Conservation (phyloP, 2,113 vertebrate genomes). For the Percopsis transmontana region DNA sequence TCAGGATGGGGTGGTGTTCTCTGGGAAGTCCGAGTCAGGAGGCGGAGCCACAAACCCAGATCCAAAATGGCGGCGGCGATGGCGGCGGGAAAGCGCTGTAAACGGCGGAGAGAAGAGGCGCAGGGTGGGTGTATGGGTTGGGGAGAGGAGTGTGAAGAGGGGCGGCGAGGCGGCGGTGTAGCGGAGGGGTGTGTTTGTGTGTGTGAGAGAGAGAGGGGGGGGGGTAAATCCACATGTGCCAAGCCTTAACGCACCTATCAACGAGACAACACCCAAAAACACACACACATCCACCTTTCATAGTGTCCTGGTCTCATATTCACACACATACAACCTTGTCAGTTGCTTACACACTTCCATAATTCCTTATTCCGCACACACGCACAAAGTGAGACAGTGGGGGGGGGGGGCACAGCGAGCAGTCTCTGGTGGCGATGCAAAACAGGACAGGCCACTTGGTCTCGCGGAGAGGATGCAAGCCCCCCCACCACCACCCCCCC, state of each 20-base stretch:
- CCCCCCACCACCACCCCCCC: constrained; percentile 11
- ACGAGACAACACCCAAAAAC: not conserved
- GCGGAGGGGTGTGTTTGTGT: not conserved
- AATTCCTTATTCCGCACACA: constrained; percentile 5
- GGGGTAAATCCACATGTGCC: constrained; percentile 2
- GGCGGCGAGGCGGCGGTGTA: constrained; percentile 2
- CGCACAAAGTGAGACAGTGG: constrained; percentile 8
- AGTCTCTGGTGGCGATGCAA: constrained; percentile 32
- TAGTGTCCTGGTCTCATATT: too few relatives aligned
- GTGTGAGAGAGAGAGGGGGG: constrained; percentile 27
- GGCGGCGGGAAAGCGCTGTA: constrained; percentile 69
- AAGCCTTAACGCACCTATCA: too few relatives aligned
- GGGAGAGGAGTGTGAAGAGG: constrained; percentile 8
- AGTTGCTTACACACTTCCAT: not conserved
- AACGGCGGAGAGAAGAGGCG: constrained; percentile 72
- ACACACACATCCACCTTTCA: not conserved
- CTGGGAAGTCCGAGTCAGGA: constrained; percentile 59
- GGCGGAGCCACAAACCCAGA: constrained; percentile 65
- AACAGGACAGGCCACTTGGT: constrained; percentile 22
- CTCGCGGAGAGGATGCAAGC: constrained; percentile 13
- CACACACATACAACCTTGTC: too few relatives aligned
- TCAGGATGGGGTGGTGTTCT: constrained; percentile 57
- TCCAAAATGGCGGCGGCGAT: constrained; percentile 67
- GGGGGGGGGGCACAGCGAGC: constrained; percentile 16
- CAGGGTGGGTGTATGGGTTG: constrained; percentile 44